These are phyloP conservation scores for Drosophila anomelani DNA, from an alignment of 2,888 invertebrate species.

Conservation along the genomic window DNA sequence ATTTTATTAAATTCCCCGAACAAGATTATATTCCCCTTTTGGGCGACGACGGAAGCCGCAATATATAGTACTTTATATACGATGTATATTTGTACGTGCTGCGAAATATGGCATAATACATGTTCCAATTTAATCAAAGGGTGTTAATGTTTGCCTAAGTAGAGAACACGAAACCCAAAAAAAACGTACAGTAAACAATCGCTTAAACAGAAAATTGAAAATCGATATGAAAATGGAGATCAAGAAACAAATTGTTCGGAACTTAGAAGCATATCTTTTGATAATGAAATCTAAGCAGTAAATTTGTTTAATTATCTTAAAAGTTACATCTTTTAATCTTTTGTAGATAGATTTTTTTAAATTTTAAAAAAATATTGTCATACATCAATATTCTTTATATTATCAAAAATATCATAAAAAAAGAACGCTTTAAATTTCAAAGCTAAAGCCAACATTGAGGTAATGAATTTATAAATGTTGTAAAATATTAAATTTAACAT, in stretches of 20 bases:
- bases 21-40: slow-evolving; percentile 1
- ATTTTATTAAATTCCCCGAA: neutral
- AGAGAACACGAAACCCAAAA: slow-evolving; percentile 22
- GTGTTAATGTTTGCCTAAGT: slow-evolving; percentile 44
- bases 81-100: neutral
- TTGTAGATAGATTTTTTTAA: too few species aligned
- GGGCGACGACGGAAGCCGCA: neutral
- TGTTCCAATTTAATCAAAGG: slow-evolving; percentile 43
- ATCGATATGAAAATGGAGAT: neutral
- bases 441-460: neutral
- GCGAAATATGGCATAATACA: slow-evolving; percentile 10
- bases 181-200: slow-evolving; percentile 14
- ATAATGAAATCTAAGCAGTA: neutral
- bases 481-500: neutral
- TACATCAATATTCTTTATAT: neutral
- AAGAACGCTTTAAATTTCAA: neutral
- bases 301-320: too few species aligned
- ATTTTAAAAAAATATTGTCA: too few species aligned
- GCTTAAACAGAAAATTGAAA: neutral
- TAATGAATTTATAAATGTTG: neutral
- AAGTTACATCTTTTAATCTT: too few species aligned
- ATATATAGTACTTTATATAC: neutral
- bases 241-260: neutral
- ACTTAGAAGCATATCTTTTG: too few species aligned
- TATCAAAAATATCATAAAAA: neutral